Base-by-base conservation (phyloP, 2,797 vertebrate genomes). In the Sebastes trivittatus region DNA sequence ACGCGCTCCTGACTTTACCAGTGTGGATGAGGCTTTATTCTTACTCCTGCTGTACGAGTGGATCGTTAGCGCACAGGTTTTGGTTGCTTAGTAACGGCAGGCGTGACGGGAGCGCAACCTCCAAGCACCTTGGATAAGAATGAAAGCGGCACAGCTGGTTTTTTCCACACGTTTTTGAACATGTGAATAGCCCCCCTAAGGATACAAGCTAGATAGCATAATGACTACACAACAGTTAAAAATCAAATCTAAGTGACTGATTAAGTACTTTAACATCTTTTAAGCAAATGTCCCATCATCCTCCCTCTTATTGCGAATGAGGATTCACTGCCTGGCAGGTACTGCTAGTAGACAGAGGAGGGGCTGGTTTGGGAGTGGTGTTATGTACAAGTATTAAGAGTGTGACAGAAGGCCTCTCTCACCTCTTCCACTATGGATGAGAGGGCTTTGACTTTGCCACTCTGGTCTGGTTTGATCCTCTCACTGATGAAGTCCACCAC, bases 401-500 rank as follows among this genome's bases (percentile, higher is more conserved):
- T 8, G 32, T 52, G 62, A 22, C 20, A n/a, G n/a, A 18, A 60
- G 27, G 27, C 22, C 36, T 25, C 9, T 11, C 65, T 95, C 88
- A 99, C 98, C 97, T 99, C 98, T 94, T 99, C 98, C 73, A 97
- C 97, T 7, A 99, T 98, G 78, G 97, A 96, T 49, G 98, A 98
- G 49, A 99, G 95, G 0, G 96, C 77, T 87, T 94, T 94, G 87
- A 94, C 90, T 69, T 96, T 93, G 74, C 96, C 96, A 0, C 91
- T 96, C 89, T 96, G 95, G 81, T 97, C 96, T 11, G 96, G 95
- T 91, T 97, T 96, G 87, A 99, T 97, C 92, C 97, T 96, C 72
- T 98, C 96, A 56, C 96, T 97, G 92, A 99, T 96, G 90, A 99
- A 99, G 92, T 99, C 98, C 91, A 99, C 97, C 84, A 99, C 98